These are phyloP conservation scores for Tragelaphus oryx DNA, from an alignment of 2,797 vertebrate species.

Conservation along the genomic window DNA sequence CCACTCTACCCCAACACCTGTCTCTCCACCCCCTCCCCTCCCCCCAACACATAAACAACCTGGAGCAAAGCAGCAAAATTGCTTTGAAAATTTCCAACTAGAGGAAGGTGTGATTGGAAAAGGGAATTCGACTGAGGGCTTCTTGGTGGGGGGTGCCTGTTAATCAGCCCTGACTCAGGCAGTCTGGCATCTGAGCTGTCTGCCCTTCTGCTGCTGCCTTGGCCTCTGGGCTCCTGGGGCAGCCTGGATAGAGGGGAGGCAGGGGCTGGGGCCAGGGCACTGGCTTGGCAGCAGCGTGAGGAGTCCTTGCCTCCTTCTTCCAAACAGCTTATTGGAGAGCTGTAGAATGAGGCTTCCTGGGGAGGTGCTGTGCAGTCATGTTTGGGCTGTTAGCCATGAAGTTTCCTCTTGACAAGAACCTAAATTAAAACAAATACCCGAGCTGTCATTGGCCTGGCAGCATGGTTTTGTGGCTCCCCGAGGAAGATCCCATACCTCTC, in stretches of 20 bases:
- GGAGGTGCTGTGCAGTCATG: conserved; percentile 62
- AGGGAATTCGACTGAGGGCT: not conserved
- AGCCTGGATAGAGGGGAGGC: not conserved
- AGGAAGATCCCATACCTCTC: conserved; percentile 40
- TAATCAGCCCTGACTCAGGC: not conserved
- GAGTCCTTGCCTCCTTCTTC: not conserved
- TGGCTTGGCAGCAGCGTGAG: not conserved
- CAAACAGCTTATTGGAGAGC: conserved; percentile 25
- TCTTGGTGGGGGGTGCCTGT: not conserved
- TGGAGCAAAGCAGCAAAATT: conserved; percentile 26
- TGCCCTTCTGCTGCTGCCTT: not conserved
- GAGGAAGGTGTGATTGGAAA: not conserved
- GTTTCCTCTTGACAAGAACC: conserved; percentile 68
- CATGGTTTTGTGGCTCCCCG: conserved; percentile 28
- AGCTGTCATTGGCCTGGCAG: conserved; percentile 69
- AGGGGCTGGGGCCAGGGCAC: not conserved
- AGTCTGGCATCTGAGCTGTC: not conserved
- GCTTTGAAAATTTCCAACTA: conserved; percentile 39
- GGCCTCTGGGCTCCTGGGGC: not conserved
- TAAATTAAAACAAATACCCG: conserved; percentile 69
- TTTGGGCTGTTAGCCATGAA: conserved; percentile 72
- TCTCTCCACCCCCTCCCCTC: not conserved
- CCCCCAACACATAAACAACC: not conserved
- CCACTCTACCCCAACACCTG: not conserved
- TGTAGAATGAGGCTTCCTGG: conserved; percentile 48